Evolutionary conservation across 2,797 vertebrate species (phyloP).

Genomic region (Hypotaenidia philippensis): DNA sequence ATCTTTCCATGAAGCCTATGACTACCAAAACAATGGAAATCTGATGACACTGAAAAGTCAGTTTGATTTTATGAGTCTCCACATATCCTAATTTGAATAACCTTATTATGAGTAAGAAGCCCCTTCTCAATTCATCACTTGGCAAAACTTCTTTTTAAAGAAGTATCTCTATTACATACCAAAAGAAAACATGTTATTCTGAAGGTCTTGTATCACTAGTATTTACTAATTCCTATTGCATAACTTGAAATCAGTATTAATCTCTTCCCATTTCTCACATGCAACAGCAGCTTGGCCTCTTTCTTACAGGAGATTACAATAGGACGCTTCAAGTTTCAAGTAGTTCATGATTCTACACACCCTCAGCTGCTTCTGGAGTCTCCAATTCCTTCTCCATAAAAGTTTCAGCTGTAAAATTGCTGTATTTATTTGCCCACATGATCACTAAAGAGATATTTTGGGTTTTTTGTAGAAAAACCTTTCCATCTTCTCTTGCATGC

Average conservation of each 20-base stretch:
- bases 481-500: not conserved
- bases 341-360: no score
- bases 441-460: not conserved
- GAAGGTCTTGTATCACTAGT: not conserved
- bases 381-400: not conserved
- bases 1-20: accelerated
- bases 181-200: not conserved
- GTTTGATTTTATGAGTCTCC: not conserved
- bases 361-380: not conserved
- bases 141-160: not conserved
- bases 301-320: not conserved
- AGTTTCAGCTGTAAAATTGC: not conserved
- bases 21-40: not conserved
- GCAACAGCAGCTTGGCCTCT: not conserved
- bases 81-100: not conserved
- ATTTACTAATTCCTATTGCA: not conserved
- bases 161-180: not conserved
- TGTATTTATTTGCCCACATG: not conserved
- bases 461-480: not conserved
- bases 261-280: not conserved
- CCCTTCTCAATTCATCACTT: not conserved
- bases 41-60: not conserved
- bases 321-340: not conserved
- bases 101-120: not conserved
- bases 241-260: not conserved